A percentile compares a stretch with the other conserved stretches of the same genome.
phyloP scores from a whole-genome alignment of 1,140 invertebrate genomes.

The Danaus melanippus region DNA sequence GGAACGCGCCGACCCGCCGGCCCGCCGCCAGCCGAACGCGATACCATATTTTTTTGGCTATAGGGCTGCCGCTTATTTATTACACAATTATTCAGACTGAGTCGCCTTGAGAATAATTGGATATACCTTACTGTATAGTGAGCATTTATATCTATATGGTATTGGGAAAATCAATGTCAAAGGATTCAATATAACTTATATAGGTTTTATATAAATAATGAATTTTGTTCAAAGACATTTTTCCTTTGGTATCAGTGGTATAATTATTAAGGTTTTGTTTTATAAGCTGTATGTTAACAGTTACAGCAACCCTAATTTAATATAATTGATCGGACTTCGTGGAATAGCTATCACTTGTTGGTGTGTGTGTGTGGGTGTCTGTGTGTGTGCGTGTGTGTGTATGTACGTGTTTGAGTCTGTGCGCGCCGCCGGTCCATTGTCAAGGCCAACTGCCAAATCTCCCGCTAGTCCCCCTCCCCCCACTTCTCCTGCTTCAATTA shows the following conservation, averaged over 20 bases:
- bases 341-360: conserved; percentile 41
- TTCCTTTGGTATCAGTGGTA: too few species aligned
- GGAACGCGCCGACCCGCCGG: conserved; percentile 49
- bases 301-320: conserved; percentile 20
- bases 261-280: too few species aligned
- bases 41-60: conserved; percentile 40
- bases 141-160: too few species aligned
- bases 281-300: too few species aligned
- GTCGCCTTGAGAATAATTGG: too few species aligned
- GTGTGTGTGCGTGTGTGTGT: conserved; percentile 50
- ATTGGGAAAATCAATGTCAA: too few species aligned
- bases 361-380: conserved; percentile 48
- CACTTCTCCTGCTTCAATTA: conserved; percentile 45
- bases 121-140: too few species aligned
- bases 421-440: conserved; percentile 67
- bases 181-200: too few species aligned
- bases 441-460: conserved; percentile 70
- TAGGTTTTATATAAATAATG: too few species aligned
- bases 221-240: too few species aligned
- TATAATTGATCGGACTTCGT: conserved; percentile 28
- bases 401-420: conserved; percentile 13
- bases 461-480: conserved; percentile 48
- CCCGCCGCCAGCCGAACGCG: conserved; percentile 31
- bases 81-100: conserved; percentile 1
- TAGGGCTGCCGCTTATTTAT: conserved; percentile 38